Conservation (phyloP, 2,113 vertebrate genomes). For the Solea solea region DNA sequence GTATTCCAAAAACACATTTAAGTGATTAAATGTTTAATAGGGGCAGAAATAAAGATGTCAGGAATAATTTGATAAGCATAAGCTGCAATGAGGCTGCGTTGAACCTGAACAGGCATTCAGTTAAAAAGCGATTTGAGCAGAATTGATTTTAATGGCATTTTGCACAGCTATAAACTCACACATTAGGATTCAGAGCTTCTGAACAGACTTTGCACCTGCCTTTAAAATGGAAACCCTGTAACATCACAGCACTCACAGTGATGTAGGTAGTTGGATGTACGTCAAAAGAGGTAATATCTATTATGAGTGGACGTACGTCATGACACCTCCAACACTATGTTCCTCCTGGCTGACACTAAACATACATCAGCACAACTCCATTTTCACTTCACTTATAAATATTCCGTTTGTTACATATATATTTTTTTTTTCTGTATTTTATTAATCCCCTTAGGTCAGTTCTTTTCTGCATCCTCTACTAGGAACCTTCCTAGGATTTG, state of each 20-base stretch:
- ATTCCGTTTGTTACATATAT: no score
- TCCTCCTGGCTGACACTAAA: no score
- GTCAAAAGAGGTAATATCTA: slow-evolving; percentile 8
- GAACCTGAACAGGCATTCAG: slow-evolving; percentile 15
- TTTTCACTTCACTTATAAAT: no score
- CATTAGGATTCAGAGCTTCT: background rate
- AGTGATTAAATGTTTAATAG: slow-evolving; percentile 36
- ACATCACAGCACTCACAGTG: background rate
- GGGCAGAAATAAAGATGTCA: slow-evolving; percentile 46
- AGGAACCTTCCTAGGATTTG: no score
- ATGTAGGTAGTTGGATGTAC: background rate
- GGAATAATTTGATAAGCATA: slow-evolving; percentile 34
- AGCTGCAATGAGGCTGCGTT: slow-evolving; percentile 3
- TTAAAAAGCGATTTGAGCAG: slow-evolving; percentile 26
- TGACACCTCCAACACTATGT: no score
- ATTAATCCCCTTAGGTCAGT: no score
- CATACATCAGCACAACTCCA: no score
- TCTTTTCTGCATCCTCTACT: no score
- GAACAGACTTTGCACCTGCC: slow-evolving; percentile 9
- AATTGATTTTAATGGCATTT: slow-evolving; percentile 41
- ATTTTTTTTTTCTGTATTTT: no score
- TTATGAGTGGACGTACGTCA: background rate
- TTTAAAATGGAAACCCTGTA: background rate
- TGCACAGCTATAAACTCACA: slow-evolving; percentile 23
- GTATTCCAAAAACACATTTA: slow-evolving; percentile 34